Evolutionary conservation across 2,113 vertebrate genomes (phyloP).

Genomic region (Poeciliopsis prolifica): DNA sequence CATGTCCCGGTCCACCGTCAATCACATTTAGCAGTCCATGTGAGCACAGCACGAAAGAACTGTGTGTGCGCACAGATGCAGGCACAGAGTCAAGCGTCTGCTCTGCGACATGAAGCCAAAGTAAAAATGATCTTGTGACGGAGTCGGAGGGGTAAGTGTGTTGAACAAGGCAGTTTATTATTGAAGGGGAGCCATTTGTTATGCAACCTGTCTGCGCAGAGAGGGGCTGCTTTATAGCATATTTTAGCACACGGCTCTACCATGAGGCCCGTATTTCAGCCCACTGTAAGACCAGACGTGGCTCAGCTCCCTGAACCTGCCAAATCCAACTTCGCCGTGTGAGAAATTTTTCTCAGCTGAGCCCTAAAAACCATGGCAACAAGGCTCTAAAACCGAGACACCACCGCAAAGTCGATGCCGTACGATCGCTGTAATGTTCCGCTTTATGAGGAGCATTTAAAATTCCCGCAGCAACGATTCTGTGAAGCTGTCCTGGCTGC

Average conservation of each 20-base stretch:
- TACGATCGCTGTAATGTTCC: conserved; percentile 40
- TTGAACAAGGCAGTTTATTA: conserved; percentile 45
- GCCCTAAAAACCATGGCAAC: conserved; percentile 56
- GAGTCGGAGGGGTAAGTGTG: conserved; percentile 29
- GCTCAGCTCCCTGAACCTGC: conserved; percentile 29
- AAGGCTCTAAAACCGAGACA: conserved; percentile 29
- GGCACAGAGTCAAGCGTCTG: conserved; percentile 36
- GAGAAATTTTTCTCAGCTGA: conserved; percentile 46
- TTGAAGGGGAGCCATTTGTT: conserved; percentile 41
- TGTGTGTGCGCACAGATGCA: not conserved
- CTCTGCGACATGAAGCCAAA: conserved; percentile 32
- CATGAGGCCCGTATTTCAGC: conserved; percentile 17
- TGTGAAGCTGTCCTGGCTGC: conserved; percentile 12
- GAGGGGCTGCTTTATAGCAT: not conserved
- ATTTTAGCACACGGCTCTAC: conserved; percentile 14
- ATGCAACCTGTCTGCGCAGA: conserved; percentile 35
- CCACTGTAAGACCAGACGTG: conserved; percentile 11
- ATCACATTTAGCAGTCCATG: conserved; percentile 15
- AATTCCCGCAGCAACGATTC: conserved; percentile 47
- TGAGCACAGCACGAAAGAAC: not conserved
- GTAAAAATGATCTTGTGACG: conserved; percentile 53
- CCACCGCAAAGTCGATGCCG: conserved; percentile 22
- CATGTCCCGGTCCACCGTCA: conserved; percentile 1
- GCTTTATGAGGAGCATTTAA: conserved; percentile 51
- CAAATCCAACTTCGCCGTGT: conserved; percentile 42